Conservation (phyloP, 2,113 vertebrate species). For the Lophotis ruficrista region DNA sequence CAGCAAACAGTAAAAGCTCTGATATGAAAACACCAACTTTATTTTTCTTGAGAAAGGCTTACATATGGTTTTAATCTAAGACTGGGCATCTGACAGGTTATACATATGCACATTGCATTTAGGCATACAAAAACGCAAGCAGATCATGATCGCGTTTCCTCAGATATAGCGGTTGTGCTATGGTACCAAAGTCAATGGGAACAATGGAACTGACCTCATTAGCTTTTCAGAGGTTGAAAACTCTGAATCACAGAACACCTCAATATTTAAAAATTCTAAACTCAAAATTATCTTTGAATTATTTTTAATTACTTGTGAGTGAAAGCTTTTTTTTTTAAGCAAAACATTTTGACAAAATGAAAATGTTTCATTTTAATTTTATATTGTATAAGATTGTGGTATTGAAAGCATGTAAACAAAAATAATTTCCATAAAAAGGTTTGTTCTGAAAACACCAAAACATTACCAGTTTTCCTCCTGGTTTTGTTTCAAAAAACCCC, state of each 20-base stretch:
- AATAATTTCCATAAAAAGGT: not conserved
- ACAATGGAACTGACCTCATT: not conserved
- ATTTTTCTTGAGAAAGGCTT: not conserved
- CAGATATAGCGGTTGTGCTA: not conserved
- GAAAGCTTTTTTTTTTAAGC: not conserved
- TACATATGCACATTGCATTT: not conserved
- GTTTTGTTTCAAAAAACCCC: not conserved
- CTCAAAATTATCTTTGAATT: not conserved
- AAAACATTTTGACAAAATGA: not conserved
- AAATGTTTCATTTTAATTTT: not conserved
- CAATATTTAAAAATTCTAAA: not conserved
- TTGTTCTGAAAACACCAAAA: not conserved
- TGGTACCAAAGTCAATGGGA: not conserved
- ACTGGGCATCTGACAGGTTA: not conserved
- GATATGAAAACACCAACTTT: not conserved
- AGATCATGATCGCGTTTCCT: not conserved
- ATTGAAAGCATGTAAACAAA: not conserved
- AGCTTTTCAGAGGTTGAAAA: not conserved
- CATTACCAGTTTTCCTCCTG: not conserved
- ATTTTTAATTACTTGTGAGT: not conserved
- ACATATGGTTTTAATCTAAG: not conserved
- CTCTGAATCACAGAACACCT: not conserved
- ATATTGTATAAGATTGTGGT: not conserved
- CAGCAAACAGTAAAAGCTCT: not conserved
- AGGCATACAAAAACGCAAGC: not conserved